Evolutionary conservation across 2,113 vertebrate genomes (phyloP).

Genomic region (Felis catus): F.catus_Fca126_mat1.0 CM031420.1:86808501-86809000

Average conservation of each 20-base stretch:
- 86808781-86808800: not conserved
- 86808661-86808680: no score
- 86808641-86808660: no score
- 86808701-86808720: no score
- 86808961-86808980: not conserved
- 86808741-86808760: no score
- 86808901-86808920: not conserved
- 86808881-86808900: not conserved
- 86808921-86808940: not conserved
- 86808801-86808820: not conserved
- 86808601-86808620: no score
- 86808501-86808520: not conserved
- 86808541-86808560: not conserved
- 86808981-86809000: not conserved
- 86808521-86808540: not conserved
- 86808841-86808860: not conserved
- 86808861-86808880: not conserved
- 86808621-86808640: no score
- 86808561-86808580: not conserved
- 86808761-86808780: no score
- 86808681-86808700: no score
- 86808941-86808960: not conserved
- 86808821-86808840: not conserved
- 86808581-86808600: not conserved
- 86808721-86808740: no score